phyloP scores from a whole-genome alignment of 1,140 invertebrate genomes.

The Trypoxylus dichotomus region DNA sequence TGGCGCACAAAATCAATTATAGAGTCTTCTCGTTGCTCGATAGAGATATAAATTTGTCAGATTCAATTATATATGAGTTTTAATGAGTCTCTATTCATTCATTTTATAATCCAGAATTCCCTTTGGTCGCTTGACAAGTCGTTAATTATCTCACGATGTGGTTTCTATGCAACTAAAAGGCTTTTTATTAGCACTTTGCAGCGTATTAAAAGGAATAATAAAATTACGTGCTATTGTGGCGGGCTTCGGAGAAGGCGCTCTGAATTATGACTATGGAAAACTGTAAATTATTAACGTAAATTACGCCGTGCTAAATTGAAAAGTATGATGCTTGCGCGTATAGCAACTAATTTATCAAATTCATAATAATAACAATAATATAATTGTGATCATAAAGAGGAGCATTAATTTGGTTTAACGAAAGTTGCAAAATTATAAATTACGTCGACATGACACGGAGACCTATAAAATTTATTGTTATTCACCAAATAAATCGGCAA shows the following conservation, averaged over 20 bases:
- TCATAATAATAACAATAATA: too few species aligned
- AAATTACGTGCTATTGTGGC: not conserved
- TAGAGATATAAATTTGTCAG: not conserved
- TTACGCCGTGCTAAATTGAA: too few species aligned
- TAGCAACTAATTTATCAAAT: too few species aligned
- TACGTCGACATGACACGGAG: too few species aligned
- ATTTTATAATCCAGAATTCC: not conserved
- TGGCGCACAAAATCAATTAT: not conserved
- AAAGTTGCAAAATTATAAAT: too few species aligned
- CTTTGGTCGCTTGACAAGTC: not conserved
- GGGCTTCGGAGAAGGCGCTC: not conserved
- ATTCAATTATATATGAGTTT: conserved; percentile 11
- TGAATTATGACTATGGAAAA: too few species aligned
- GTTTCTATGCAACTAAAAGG: not conserved
- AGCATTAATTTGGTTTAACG: too few species aligned
- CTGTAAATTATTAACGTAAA: too few species aligned
- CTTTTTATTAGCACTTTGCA: not conserved
- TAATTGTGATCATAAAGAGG: too few species aligned
- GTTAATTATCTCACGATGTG: not conserved
- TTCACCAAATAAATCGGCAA: too few species aligned
- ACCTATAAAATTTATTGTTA: too few species aligned
- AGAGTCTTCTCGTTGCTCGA: not conserved
- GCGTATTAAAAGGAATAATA: not conserved
- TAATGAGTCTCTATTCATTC: not conserved
- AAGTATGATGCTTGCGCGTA: too few species aligned